A percentile compares a stretch with the other conserved stretches of the same genome.
phyloP scores from a whole-genome alignment of 2,797 vertebrate genomes.

The Silurus aristotelis region DNA sequence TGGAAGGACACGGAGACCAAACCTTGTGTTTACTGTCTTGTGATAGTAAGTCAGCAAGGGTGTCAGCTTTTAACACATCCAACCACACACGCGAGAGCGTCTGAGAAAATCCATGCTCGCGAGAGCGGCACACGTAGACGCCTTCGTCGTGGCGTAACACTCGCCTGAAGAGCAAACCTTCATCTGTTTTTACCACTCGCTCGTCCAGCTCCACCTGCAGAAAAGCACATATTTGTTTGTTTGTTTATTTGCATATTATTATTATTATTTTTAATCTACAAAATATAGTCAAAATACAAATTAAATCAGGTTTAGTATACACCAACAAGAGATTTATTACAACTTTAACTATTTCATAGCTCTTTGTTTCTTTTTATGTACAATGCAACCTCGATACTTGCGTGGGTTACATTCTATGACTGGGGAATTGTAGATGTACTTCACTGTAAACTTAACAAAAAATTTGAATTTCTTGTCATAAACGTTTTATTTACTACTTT shows the following conservation, averaged over 20 bases:
- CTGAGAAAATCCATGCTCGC: conserved; percentile 88
- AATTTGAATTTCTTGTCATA: no score
- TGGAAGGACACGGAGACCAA: conserved; percentile 68
- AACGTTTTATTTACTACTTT: no score
- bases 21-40: conserved; percentile 62
- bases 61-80: conserved; percentile 78
- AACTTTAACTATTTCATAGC: background rate
- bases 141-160: conserved; percentile 82
- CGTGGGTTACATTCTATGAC: no score
- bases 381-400: no score
- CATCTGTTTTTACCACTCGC: conserved; percentile 81
- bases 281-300: background rate
- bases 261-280: no score
- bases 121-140: conserved; percentile 82
- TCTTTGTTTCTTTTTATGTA: no score
- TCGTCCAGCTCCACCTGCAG: conserved; percentile 87
- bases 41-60: conserved; percentile 76
- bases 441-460: no score
- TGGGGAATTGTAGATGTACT: no score
- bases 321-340: background rate
- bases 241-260: no score
- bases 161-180: conserved; percentile 85
- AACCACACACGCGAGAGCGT: conserved; percentile 78
- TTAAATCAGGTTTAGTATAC: background rate
- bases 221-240: no score